Conservation (phyloP, 2,888 invertebrate species). For the Troides helena region DNA sequence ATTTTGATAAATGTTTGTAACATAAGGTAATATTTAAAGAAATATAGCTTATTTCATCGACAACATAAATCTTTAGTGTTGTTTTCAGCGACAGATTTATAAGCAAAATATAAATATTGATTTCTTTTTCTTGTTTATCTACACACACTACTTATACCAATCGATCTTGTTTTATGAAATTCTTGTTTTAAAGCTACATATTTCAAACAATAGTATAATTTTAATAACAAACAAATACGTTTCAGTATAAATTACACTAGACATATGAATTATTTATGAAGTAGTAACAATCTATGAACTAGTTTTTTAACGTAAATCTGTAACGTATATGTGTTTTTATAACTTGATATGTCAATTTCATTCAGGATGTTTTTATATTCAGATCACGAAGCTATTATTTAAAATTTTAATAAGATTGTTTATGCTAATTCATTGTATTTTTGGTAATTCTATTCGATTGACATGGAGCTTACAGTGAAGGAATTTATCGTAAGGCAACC, state of each 20-base stretch:
- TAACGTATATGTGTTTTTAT: not conserved
- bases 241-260: not conserved
- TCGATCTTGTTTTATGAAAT: no score
- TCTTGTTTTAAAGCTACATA: not conserved
- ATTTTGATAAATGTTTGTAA: not conserved
- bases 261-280: not conserved
- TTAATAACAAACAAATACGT: not conserved
- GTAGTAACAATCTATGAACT: not conserved
- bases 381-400: not conserved
- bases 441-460: not conserved
- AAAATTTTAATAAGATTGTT: not conserved
- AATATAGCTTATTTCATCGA: no score
- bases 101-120: no score
- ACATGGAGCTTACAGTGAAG: no score
- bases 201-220: not conserved
- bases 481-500: no score
- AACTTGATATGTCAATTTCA: not conserved
- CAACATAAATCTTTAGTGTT: no score
- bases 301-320: constrained; percentile 3
- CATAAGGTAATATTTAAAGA: no score
- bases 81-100: no score
- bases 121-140: no score
- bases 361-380: not conserved
- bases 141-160: no score
- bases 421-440: not conserved